These are phyloP conservation scores for Drosophila atripex DNA, from an alignment of 2,888 invertebrate genomes.

Conservation along the genomic window DNA sequence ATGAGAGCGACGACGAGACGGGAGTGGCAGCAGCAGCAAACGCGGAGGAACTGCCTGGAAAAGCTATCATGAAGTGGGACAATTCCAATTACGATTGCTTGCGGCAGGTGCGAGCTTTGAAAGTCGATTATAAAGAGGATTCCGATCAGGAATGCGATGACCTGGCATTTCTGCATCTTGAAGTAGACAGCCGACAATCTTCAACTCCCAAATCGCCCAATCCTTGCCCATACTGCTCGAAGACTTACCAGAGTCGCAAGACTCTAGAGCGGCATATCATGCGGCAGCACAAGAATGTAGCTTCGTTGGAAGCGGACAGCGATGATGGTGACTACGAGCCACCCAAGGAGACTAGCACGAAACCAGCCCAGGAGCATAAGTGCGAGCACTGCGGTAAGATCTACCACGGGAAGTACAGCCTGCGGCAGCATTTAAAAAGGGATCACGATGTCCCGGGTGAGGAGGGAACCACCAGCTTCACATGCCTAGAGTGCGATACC, in stretches of 20 bases:
- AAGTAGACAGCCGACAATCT: slow-evolving; percentile 3
- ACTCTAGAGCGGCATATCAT: slow-evolving; percentile 52
- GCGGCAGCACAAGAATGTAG: slow-evolving; percentile 50
- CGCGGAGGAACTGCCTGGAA: slow-evolving; percentile 29
- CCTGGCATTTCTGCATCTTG: slow-evolving; percentile 5
- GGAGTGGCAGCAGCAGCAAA: background rate
- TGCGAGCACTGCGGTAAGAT: slow-evolving; percentile 65
- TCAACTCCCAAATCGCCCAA: slow-evolving; percentile 2
- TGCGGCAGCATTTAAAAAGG: slow-evolving; percentile 63
- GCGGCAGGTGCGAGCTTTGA: slow-evolving; percentile 47
- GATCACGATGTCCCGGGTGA: slow-evolving; percentile 50
- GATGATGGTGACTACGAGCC: slow-evolving; percentile 58
- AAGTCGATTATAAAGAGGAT: slow-evolving; percentile 57
- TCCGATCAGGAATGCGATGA: slow-evolving; percentile 17
- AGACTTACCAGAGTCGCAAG: slow-evolving; percentile 56
- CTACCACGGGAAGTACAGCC: slow-evolving; percentile 60
- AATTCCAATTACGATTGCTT: slow-evolving; percentile 11
- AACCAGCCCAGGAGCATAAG: slow-evolving; percentile 43
- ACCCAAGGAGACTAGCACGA: slow-evolving; percentile 19
- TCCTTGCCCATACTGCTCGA: slow-evolving; percentile 48
- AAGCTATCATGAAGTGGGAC: slow-evolving; percentile 62
- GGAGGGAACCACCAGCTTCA: slow-evolving; percentile 34
- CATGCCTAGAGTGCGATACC: slow-evolving; percentile 57
- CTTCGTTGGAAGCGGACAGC: slow-evolving; percentile 24
- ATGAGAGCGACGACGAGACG: slow-evolving; percentile 19